Evolutionary conservation across 1,140 invertebrate species (phyloP), one percentile per base, ranked within the genome.

Genomic region (Drosophila murphyi): DNA sequence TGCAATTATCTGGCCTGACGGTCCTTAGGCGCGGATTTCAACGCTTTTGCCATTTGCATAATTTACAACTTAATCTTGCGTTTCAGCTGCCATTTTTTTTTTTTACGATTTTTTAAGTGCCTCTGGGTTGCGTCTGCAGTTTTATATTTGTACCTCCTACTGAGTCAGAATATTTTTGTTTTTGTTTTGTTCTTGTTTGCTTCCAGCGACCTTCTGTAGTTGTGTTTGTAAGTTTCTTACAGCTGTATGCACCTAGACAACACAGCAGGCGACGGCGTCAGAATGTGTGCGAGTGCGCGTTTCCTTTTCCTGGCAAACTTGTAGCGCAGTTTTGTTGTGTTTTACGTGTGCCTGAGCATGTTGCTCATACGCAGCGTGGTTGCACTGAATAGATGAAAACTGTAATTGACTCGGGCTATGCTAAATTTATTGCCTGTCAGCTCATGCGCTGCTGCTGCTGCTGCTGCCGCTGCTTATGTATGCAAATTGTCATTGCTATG

Each of bases 401-500:
- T 82, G 79, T 87, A 87, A 87, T 87, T 79, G 82, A 87, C 83
- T 87, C 59, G 79, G 72, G 71, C 72, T 76, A 87, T 87, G 76
- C 59, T 32, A 70, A 86, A 86, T 87, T 86, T 86, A 88, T 88
- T 87, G 79, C 72, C 78, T 81, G 81, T 60, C 57, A 62, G 68
- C 61, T 64, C 52, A 48, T 65, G 51, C 47, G n/a, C 41, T 48
- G 32, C 20, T 57, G 20, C 41, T 55, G 52, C 41, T 47, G 52
- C 41, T 47, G 50, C 41, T 37, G 48, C 61, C 29, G 32, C 82
- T 85, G 75, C 68, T 86, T 87, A 86, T 86, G 82, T 64, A 86
- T 86, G 82, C 82, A 87, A 86, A 86, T 86, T 86, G 79, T 85
- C 86, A 86, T 82, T 86, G 79, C 86, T 82, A 72, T 87, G 71